Base-by-base conservation (phyloP, 2,888 invertebrate genomes). In the Entomobrya multifasciata region DNA sequence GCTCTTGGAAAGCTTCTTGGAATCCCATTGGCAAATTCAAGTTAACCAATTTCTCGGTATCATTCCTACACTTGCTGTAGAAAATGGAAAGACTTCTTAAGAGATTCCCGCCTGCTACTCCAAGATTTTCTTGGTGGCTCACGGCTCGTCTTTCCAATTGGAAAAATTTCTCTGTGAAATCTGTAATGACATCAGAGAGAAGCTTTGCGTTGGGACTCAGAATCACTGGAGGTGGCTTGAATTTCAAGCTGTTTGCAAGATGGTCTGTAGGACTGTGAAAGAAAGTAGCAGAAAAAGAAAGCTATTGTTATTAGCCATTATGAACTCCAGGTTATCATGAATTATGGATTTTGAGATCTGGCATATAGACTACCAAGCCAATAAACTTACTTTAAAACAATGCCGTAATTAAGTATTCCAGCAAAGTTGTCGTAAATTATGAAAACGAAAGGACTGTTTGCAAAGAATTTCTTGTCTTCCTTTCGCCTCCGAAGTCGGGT, bases 361-460 rank as follows among this genome's bases (percentile, higher is more conserved):
- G n/a, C n/a, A n/a, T n/a, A n/a, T n/a, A n/a, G n/a, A n/a, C n/a
- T n/a, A n/a, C n/a, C n/a, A n/a, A n/a, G n/a, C n/a, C 3, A 36
- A 25, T 70, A 22, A 47, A 65, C 27, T 65, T 87, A 83, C 78
- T 88, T 86, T 22, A 90, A 89, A 36, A 90, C 85, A 25, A 90
- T 55, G 20, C 91, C 91, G 70, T 89, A 89, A 36, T 85, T 85
- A 47, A 91, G 80, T 36, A 90, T 87, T 44, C 90, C 90, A 30
- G 85, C 78, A 52, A 86, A 88, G 27, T 67, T 86, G 52, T 90
- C 90, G 65, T 88, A 91, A 44, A 91, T 83, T 60, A 89, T 84
- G 72, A 90, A 91, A 41, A 89, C 83, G 65, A 90, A 91, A 2
- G 91, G 91, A 27, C 82, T 77, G 44, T 91, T 87, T 10, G 89